A percentile compares a stretch with the other conserved stretches of the same genome.
phyloP scores from a whole-genome alignment of 2,113 vertebrate species.

The Coturnix japonica region DNA sequence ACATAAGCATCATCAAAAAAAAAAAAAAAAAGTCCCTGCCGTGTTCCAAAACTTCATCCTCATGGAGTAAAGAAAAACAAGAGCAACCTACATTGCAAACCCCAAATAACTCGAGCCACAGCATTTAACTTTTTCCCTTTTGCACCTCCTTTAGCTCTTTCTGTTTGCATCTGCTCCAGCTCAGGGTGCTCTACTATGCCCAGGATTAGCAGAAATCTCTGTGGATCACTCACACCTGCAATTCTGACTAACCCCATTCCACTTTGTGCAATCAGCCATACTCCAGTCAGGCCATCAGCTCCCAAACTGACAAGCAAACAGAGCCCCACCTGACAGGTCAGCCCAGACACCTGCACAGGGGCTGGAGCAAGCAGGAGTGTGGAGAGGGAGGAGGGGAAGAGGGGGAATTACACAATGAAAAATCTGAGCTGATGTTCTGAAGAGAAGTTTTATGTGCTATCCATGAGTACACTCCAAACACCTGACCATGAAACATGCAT shows the following conservation, averaged over 20 bases:
- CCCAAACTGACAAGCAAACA: conserved; percentile 87
- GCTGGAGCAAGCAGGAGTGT: conserved; percentile 9
- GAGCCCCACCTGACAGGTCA: conserved; percentile 86
- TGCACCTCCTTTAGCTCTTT: conserved; percentile 58
- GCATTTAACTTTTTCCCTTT: conserved; percentile 10
- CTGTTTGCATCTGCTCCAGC: conserved; percentile 57
- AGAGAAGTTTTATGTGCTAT: not conserved
- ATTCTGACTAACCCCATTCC: conserved; percentile 76
- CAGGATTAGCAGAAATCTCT: conserved; percentile 89
- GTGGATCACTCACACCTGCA: conserved; percentile 91
- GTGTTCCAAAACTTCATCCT: not conserved
- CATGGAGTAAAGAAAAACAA: not conserved
- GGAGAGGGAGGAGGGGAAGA: conserved; percentile 13
- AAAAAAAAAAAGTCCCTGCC: not conserved
- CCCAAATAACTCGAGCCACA: not conserved
- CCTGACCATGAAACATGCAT: not conserved
- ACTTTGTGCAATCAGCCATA: conserved; percentile 89
- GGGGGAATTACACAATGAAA: conserved; percentile 68
- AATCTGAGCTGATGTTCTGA: not conserved
- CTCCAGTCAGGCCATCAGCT: conserved; percentile 85
- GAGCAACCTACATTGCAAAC: not conserved
- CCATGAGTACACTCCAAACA: not conserved
- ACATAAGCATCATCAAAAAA: not conserved
- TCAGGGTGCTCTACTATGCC: conserved; percentile 72
- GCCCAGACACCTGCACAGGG: conserved; percentile 78